Base-by-base conservation (phyloP, 1,140 invertebrate species). In the Reticulitermes speratus region DNA sequence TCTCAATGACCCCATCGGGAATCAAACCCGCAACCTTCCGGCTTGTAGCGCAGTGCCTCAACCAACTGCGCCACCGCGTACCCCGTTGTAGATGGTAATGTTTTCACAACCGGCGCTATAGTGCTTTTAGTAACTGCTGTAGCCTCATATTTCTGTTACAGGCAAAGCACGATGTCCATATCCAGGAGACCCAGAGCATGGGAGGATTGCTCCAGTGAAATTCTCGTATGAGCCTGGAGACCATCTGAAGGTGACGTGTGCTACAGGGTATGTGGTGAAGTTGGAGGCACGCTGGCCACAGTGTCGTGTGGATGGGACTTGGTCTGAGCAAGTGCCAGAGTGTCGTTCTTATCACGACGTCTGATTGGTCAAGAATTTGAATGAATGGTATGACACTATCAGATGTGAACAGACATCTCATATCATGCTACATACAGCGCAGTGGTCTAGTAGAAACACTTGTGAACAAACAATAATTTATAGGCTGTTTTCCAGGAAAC, bases 181-280 rank as follows among this genome's bases (percentile, higher is more conserved):
- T 90, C 93, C 95, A 2, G 95, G 95, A 23, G 94, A 96, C 89
- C 95, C 95, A 69, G 92, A 93, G 44, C 94, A 96, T 88, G 95
- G 95, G 2, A 91, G 93, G 87, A 93, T 96, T 87, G 93, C 93
- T 3, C 95, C 95, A 12, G 91, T 95, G n/a, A 96, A 96, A 89
- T 96, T 95, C 89, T 93, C 94, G 90, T 96, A 96, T 90, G 95
- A 95, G 89, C 94, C 95, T 44, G 95, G 95, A 19, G 95, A 96
- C 89, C 94, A 93, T 86, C 91, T 96, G 85, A 94, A 94, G 88
- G 94, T 96, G 82, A 94, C 93, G n/a, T 96, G 95, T 89, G 92
- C 94, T 69, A 92, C 93, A 0, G 95, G 95, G 38, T 96, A 93
- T 88, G 93, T 94, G 90, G 88, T 90, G 12, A 88, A 89, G 25